Percentiles rank a stretch among this genome's conserved stretches.
These are phyloP conservation scores for Parnassius apollo DNA, from an alignment of 2,888 invertebrate species.

Conservation along the genomic window DNA sequence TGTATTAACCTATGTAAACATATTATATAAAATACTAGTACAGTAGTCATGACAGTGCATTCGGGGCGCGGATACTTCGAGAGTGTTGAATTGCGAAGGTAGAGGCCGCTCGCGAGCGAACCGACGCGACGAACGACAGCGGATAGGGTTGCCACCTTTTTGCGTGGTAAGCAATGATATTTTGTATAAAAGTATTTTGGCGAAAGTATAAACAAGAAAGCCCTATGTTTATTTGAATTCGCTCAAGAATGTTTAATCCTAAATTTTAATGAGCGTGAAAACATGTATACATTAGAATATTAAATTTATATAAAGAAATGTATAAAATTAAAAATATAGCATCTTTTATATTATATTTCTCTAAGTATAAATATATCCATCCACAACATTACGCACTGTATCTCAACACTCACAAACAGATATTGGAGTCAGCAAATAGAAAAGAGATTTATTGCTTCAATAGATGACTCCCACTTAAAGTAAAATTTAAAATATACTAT, in stretches of 20 bases:
- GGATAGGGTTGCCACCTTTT: slow-evolving; percentile 31
- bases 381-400: slow-evolving; percentile 11
- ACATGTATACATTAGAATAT: slow-evolving; percentile 3
- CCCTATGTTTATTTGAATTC: not conserved
- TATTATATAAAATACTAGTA: slow-evolving; percentile 69
- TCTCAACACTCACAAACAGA: slow-evolving; percentile 4
- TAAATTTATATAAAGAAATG: slow-evolving; percentile 24
- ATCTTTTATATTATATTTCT: slow-evolving; percentile 26
- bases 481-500: not conserved
- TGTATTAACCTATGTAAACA: slow-evolving; percentile 70
- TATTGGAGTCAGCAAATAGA: not conserved
- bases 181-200: slow-evolving; percentile 5
- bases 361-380: slow-evolving; percentile 24
- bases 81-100: slow-evolving; percentile 21
- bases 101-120: slow-evolving; percentile 41
- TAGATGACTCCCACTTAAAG: slow-evolving; percentile 3
- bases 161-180: slow-evolving; percentile 33
- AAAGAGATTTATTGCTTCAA: slow-evolving; percentile 10
- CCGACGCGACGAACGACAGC: slow-evolving; percentile 36
- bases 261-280: slow-evolving; percentile 11
- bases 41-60: slow-evolving; percentile 58
- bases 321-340: slow-evolving; percentile 28
- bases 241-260: slow-evolving; percentile 14
- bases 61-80: slow-evolving; percentile 51
- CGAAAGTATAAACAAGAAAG: slow-evolving; percentile 2